Conservation (phyloP, 2,888 invertebrate genomes). For the Caenorhabditis sp. region DNA sequence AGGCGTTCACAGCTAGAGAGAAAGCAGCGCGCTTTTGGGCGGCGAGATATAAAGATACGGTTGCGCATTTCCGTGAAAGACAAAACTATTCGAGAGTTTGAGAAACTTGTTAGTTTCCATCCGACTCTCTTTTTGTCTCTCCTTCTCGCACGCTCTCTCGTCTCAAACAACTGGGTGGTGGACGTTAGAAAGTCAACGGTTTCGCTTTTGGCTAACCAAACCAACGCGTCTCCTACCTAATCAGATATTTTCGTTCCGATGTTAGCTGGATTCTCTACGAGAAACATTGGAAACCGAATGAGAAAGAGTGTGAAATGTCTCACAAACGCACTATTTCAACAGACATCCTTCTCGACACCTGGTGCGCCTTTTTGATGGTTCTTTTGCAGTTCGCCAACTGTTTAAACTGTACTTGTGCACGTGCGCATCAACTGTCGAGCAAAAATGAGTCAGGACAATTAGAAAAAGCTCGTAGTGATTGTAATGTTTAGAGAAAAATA, state of each 20-base stretch:
- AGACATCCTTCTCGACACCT: conserved; percentile 8
- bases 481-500: conserved; percentile 23
- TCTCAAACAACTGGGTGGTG: conserved; percentile 53
- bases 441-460: conserved; percentile 18
- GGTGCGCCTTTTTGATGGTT: not conserved
- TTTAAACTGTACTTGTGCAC: conserved; percentile 6
- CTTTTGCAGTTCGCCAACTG: not conserved
- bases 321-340: no score
- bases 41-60: conserved; percentile 64
- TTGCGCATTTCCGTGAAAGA: conserved; percentile 62
- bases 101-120: conserved; percentile 58
- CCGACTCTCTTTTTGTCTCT: conserved; percentile 26
- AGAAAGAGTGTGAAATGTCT: not conserved
- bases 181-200: conserved; percentile 57
- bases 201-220: conserved; percentile 63
- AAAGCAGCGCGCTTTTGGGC: conserved; percentile 31
- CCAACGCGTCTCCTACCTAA: conserved; percentile 44
- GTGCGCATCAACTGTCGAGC: conserved; percentile 4
- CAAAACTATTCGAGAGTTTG: conserved; percentile 51
- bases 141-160: conserved; percentile 19
- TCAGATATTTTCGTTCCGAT: conserved; percentile 42
- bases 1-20: conserved; percentile 24
- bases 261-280: conserved; percentile 4
- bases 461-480: not conserved
- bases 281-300: not conserved